Evolutionary conservation across 2,888 invertebrate species (phyloP).

Genomic region (Folsomia candida): DNA sequence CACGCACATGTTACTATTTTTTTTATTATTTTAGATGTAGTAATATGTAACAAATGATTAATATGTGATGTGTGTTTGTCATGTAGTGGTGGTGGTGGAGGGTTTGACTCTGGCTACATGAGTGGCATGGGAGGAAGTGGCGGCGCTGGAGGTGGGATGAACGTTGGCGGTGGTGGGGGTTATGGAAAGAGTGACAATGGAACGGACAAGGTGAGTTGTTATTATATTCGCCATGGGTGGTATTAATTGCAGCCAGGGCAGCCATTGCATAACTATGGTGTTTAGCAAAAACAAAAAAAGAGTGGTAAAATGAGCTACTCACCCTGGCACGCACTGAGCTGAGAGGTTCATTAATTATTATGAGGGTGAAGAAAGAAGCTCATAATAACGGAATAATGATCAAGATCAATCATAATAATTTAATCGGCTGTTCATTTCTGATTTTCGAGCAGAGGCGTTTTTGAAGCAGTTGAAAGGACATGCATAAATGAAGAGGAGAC

Average conservation of each 20-base stretch:
- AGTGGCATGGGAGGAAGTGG: slow-evolving; percentile 50
- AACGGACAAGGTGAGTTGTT: slow-evolving; percentile 49
- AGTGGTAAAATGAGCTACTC: not conserved
- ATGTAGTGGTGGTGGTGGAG: slow-evolving; percentile 27
- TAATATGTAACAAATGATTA: too few relatives aligned
- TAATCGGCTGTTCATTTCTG: slow-evolving; percentile 33
- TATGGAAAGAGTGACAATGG: slow-evolving; percentile 50
- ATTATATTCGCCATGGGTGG: not conserved
- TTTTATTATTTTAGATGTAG: too few relatives aligned
- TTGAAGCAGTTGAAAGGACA: slow-evolving; percentile 41
- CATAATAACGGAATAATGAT: not conserved
- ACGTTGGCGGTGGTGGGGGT: slow-evolving; percentile 44
- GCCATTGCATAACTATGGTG: not conserved
- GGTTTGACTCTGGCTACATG: slow-evolving; percentile 50
- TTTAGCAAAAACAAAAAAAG: not conserved
- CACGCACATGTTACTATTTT: not conserved
- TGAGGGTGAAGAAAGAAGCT: not conserved
- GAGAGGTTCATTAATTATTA: not conserved
- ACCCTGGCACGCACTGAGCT: not conserved
- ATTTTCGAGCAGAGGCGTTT: slow-evolving; percentile 50
- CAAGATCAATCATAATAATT: not conserved
- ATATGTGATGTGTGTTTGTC: too few relatives aligned
- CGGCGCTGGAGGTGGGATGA: slow-evolving; percentile 46
- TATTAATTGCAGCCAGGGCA: not conserved
- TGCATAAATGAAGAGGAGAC: slow-evolving; percentile 27